Conservation (phyloP, 2,113 vertebrate species). For the Hemiprocne comata region DNA sequence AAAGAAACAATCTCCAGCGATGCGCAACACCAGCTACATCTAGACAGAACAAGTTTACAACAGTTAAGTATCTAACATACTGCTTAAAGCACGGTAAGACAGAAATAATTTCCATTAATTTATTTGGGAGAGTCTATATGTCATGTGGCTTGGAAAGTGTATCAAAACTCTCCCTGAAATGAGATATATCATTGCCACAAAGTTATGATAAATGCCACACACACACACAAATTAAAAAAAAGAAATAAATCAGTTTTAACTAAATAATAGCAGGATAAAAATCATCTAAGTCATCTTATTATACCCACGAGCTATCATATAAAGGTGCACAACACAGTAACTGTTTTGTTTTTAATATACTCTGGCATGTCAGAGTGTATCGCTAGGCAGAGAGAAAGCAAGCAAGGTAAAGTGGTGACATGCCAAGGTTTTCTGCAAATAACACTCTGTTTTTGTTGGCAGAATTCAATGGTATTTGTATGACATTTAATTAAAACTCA, state of each 20-base stretch:
- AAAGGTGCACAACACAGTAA: background rate
- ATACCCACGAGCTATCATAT: background rate
- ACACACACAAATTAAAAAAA: too few species aligned
- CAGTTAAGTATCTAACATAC: background rate
- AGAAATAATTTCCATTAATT: background rate
- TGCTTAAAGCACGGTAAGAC: background rate
- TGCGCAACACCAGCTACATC: background rate
- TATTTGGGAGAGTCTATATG: background rate
- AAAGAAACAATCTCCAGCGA: background rate
- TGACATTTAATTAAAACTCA: constrained; percentile 72
- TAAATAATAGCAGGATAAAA: background rate
- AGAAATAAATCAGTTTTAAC: background rate
- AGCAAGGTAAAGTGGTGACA: constrained; percentile 9
- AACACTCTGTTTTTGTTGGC: constrained; percentile 33
- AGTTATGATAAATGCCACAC: background rate
- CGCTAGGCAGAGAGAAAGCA: background rate
- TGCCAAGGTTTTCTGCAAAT: constrained; percentile 33
- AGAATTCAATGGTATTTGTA: constrained; percentile 58
- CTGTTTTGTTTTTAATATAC: background rate
- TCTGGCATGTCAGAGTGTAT: background rate
- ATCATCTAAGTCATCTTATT: background rate
- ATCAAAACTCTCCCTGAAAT: background rate
- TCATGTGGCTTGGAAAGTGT: background rate
- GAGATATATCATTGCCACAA: background rate
- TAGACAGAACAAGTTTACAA: background rate